phyloP scores from a whole-genome alignment of 2,888 invertebrate genomes.

The Brenthis hecate region DNA sequence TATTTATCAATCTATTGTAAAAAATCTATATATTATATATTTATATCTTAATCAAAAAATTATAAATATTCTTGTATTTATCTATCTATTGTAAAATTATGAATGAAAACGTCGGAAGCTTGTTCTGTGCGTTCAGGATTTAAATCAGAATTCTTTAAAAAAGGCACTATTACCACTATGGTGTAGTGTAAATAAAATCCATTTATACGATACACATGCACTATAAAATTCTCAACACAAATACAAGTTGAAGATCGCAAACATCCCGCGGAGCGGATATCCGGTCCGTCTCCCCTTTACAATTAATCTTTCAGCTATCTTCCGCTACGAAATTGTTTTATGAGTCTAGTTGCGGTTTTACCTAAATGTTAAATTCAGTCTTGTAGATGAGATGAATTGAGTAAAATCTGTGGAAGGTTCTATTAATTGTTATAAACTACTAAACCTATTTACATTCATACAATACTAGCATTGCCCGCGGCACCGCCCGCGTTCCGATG shows the following conservation, averaged over 20 bases:
- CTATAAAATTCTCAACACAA: slow-evolving; percentile 27
- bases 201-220: slow-evolving; percentile 16
- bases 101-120: too few species aligned
- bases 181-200: slow-evolving; percentile 5
- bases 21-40: too few species aligned
- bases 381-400: slow-evolving; percentile 10
- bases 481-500: too few species aligned
- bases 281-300: slow-evolving; percentile 57
- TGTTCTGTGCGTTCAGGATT: too few species aligned
- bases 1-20: too few species aligned
- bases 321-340: slow-evolving; percentile 50
- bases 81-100: too few species aligned
- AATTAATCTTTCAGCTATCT: slow-evolving; percentile 61
- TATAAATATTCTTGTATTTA: too few species aligned
- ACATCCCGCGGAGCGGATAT: slow-evolving; percentile 59
- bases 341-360: slow-evolving; percentile 36
- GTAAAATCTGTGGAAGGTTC: neutral
- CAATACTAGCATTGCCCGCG: too few species aligned
- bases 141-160: too few species aligned
- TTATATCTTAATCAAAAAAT: too few species aligned
- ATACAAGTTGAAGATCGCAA: slow-evolving; percentile 37
- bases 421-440: neutral
- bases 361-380: slow-evolving; percentile 28
- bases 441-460: neutral
- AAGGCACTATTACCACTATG: too few species aligned